Conservation (phyloP, 2,888 invertebrate genomes). For the Dorcus hopei region DNA sequence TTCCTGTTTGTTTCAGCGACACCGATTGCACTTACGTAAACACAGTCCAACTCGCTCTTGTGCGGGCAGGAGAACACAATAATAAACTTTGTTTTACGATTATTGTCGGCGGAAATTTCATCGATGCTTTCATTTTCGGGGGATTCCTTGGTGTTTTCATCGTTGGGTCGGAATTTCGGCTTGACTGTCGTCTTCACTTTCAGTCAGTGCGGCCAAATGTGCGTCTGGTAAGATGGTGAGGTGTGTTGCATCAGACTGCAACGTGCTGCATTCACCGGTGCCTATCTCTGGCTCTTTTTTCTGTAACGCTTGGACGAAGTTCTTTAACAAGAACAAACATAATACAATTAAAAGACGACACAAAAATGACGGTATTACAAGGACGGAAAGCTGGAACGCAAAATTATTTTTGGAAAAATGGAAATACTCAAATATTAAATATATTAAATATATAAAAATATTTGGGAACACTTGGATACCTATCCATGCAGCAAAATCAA, state of each 20-base stretch:
- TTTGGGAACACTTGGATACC: too few relatives aligned
- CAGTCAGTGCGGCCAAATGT: conserved; percentile 54
- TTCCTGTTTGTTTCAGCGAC: too few relatives aligned
- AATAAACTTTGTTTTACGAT: too few relatives aligned
- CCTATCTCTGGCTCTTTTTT: conserved; percentile 63
- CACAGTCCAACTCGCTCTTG: too few relatives aligned
- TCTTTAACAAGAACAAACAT: conserved; percentile 50
- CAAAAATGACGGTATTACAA: too few relatives aligned
- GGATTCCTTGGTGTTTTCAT: conserved; percentile 23
- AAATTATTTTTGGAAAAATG: too few relatives aligned
- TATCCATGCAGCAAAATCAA: too few relatives aligned
- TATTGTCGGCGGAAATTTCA: not conserved
- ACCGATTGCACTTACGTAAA: too few relatives aligned
- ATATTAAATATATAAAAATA: too few relatives aligned
- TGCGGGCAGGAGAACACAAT: too few relatives aligned
- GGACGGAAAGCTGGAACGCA: too few relatives aligned
- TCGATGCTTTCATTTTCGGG: not conserved
- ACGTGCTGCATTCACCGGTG: conserved; percentile 65
- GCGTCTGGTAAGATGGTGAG: conserved; percentile 73
- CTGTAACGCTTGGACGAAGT: conserved; percentile 76
- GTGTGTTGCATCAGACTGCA: conserved; percentile 76
- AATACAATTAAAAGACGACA: not conserved
- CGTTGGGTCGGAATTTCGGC: conserved; percentile 39
- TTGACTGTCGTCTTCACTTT: conserved; percentile 59
- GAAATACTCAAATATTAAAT: too few relatives aligned